Evolutionary conservation across 2,113 vertebrate genomes (phyloP).

Genomic region (Formicarius rufipectus): DNA sequence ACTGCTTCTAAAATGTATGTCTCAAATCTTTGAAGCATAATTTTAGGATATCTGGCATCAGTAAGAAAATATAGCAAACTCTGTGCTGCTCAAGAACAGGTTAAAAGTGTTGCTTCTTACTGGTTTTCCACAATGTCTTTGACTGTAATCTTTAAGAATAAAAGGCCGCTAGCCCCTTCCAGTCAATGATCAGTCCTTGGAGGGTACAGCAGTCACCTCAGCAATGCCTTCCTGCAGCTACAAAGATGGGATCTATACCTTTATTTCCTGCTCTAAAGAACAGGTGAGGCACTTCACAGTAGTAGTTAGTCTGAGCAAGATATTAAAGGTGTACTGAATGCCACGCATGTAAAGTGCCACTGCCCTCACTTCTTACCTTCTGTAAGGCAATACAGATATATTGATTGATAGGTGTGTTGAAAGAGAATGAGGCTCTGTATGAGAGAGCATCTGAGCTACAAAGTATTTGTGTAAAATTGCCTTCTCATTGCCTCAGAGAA

Average conservation of each 20-base stretch:
- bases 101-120: background rate
- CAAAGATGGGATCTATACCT: background rate
- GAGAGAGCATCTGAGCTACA: background rate
- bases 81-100: background rate
- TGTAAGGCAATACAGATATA: background rate
- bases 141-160: background rate
- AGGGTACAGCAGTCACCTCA: background rate
- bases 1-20: background rate
- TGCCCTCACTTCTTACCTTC: background rate
- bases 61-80: background rate
- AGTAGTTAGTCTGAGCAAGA: background rate
- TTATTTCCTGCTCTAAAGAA: background rate
- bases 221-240: background rate
- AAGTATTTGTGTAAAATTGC: background rate
- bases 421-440: background rate
- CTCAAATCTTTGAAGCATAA: background rate
- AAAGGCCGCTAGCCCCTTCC: background rate
- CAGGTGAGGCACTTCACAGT: background rate
- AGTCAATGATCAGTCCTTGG: background rate
- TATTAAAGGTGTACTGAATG: background rate
- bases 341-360: background rate
- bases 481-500: background rate
- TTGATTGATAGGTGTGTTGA: background rate
- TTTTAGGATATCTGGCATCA: background rate
- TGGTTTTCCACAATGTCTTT: background rate